Conservation (phyloP, 2,797 vertebrate genomes). For the Onychomys torridus region DNA sequence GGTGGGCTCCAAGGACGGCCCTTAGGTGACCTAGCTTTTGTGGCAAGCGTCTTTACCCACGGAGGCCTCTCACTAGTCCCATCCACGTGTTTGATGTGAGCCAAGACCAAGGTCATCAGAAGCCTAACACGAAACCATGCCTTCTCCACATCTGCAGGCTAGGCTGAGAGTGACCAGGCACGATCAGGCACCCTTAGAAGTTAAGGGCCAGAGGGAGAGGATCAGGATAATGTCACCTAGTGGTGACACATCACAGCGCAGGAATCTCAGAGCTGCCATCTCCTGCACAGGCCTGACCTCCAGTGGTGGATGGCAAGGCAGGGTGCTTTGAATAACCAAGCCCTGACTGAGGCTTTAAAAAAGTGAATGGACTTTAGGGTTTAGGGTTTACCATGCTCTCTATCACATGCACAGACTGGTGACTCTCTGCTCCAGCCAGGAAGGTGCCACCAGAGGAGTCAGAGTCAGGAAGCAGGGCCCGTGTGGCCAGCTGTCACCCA, state of each 20-base stretch:
- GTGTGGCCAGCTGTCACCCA: rapidly evolving
- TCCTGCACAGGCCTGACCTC: neutral
- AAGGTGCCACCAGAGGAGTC: too few species aligned
- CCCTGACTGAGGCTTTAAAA: neutral
- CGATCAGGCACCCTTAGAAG: neutral
- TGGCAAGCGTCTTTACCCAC: neutral
- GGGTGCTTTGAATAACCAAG: neutral
- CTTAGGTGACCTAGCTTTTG: neutral
- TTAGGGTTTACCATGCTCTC: neutral
- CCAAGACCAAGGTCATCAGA: neutral
- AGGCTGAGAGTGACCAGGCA: too few species aligned
- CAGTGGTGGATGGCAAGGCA: neutral
- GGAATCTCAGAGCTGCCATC: rapidly evolving
- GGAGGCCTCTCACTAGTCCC: neutral
- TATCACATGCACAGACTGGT: neutral
- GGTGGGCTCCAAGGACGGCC: neutral
- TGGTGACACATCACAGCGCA: neutral
- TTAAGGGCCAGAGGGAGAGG: rapidly evolving
- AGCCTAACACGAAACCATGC: neutral
- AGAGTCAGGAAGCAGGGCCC: neutral
- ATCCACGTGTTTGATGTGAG: neutral
- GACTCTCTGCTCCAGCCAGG: neutral
- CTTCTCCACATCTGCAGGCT: neutral
- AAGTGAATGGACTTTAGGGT: neutral
- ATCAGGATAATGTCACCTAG: neutral